Evolutionary conservation across 2,888 invertebrate species (phyloP).

Genomic region (Parascotia fuliginaria): DNA sequence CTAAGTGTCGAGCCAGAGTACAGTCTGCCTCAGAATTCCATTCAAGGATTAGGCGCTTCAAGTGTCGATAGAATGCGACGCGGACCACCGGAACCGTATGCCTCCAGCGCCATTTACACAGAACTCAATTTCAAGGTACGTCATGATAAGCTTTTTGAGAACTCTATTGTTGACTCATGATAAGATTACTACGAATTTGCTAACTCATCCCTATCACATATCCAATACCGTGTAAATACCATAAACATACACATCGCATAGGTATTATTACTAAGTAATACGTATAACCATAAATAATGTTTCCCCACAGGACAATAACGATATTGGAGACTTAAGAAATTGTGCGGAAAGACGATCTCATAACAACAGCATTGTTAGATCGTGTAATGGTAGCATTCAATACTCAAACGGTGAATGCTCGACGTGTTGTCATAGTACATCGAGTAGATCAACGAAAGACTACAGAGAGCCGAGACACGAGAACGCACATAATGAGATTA

Average conservation of each 20-base stretch:
- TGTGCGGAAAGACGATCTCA: slow-evolving; percentile 80
- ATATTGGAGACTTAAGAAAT: slow-evolving; percentile 76
- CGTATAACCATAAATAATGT: slow-evolving; percentile 53
- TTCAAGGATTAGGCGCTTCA: slow-evolving; percentile 76
- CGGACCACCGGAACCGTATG: slow-evolving; percentile 80
- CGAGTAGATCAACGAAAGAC: slow-evolving; percentile 81
- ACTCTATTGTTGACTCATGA: slow-evolving; percentile 61
- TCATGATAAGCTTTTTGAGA: slow-evolving; percentile 70
- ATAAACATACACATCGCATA: background rate
- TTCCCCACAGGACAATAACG: slow-evolving; percentile 77
- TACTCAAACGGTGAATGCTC: slow-evolving; percentile 82
- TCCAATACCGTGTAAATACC: slow-evolving; percentile 42
- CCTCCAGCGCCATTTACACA: slow-evolving; percentile 82
- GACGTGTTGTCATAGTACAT: slow-evolving; percentile 81
- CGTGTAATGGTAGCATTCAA: slow-evolving; percentile 81
- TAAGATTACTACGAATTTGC: slow-evolving; percentile 71
- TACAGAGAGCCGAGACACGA: slow-evolving; percentile 78
- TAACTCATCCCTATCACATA: slow-evolving; percentile 49
- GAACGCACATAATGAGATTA: slow-evolving; percentile 73
- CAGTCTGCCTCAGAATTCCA: slow-evolving; percentile 80
- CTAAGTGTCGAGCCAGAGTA: slow-evolving; percentile 80
- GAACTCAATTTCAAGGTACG: slow-evolving; percentile 84
- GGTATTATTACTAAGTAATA: background rate
- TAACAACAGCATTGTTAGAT: slow-evolving; percentile 82
- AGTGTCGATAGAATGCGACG: slow-evolving; percentile 78